A percentile compares a stretch with the other conserved stretches of the same genome.
phyloP scores from a whole-genome alignment of 2,888 invertebrate species.

The Stegophylla sp. region DNA sequence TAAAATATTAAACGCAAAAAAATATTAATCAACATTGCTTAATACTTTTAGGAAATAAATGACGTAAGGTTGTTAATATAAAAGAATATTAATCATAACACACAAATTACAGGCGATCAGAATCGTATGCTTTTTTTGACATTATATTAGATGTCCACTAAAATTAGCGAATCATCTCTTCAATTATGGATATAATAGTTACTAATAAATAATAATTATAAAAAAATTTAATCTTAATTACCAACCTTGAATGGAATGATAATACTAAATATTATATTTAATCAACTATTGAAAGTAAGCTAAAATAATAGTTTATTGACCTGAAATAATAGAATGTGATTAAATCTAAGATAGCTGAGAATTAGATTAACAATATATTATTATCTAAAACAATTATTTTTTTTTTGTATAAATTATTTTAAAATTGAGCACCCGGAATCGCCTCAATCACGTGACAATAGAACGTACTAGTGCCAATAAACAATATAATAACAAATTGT shows the following conservation, averaged over 20 bases:
- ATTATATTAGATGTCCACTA: conserved; percentile 1
- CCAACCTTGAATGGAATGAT: conserved; percentile 32
- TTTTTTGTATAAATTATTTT: no score
- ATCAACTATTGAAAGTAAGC: not conserved
- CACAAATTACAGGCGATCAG: not conserved
- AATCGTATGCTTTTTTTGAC: not conserved
- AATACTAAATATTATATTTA: not conserved
- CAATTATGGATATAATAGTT: conserved; percentile 9
- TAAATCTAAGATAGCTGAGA: not conserved
- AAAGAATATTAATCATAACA: not conserved
- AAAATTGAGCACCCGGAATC: no score
- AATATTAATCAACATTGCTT: no score
- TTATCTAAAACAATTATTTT: not conserved
- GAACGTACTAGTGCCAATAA: no score
- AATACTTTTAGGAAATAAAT: not conserved
- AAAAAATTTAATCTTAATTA: conserved; percentile 12
- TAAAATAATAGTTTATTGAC: not conserved
- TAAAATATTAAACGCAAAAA: no score
- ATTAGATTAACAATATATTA: not conserved
- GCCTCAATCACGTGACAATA: no score
- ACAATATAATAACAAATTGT: no score
- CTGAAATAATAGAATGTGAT: conserved; percentile 8
- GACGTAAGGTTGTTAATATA: not conserved
- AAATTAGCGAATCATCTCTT: conserved; percentile 42
- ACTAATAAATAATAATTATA: conserved; percentile 4